Percentiles rank a stretch among this genome's conserved stretches.
Conservation (phyloP, 2,113 vertebrate genomes). For the Upupa epops region DNA sequence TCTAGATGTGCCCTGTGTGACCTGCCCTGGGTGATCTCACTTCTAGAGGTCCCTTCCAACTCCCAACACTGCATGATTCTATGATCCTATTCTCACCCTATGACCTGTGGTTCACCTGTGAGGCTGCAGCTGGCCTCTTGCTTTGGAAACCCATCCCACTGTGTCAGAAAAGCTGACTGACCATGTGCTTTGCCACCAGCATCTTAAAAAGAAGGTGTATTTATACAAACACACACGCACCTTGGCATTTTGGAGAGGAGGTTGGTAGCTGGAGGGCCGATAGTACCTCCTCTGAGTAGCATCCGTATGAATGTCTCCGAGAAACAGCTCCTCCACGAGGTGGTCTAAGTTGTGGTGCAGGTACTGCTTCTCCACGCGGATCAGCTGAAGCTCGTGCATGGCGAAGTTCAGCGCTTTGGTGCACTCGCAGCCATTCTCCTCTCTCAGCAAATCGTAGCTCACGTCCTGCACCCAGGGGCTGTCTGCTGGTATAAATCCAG, state of each 20-base stretch:
- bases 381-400: slow-evolving; percentile 95
- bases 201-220: background rate
- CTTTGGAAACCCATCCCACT: background rate
- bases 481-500: slow-evolving; percentile 70
- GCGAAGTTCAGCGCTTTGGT: slow-evolving; percentile 88
- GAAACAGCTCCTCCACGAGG: slow-evolving; percentile 92
- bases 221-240: slow-evolving; percentile 54
- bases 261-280: slow-evolving; percentile 93
- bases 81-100: background rate
- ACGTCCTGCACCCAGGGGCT: slow-evolving; percentile 79
- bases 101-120: background rate
- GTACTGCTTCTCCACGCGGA: slow-evolving; percentile 93
- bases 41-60: too few relatives aligned
- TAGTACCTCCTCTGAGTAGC: slow-evolving; percentile 89
- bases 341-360: slow-evolving; percentile 89
- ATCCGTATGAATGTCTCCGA: slow-evolving; percentile 93
- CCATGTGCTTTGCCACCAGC: background rate
- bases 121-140: background rate
- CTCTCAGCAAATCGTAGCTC: slow-evolving; percentile 85
- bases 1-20: too few relatives aligned
- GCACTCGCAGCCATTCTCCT: slow-evolving; percentile 85
- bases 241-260: slow-evolving; percentile 91
- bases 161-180: background rate
- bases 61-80: too few relatives aligned
- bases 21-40: too few relatives aligned